Evolutionary conservation across 2,797 vertebrate genomes (phyloP).

Genomic region (Eulemur albifrons): DNA sequence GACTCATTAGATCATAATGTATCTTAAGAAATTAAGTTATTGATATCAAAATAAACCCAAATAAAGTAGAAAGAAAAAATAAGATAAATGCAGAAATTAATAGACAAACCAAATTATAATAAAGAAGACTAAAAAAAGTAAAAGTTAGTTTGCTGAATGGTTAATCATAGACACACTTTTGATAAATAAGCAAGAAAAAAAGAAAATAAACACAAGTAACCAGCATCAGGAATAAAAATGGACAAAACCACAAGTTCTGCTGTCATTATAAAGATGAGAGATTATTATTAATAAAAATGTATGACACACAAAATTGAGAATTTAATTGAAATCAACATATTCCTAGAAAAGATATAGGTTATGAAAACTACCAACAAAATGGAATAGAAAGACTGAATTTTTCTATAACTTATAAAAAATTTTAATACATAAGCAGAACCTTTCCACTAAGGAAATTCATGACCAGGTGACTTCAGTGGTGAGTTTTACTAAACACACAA

Average conservation of each 20-base stretch:
- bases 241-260: background rate
- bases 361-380: background rate
- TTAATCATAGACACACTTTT: background rate
- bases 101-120: background rate
- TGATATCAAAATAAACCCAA: background rate
- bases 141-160: background rate
- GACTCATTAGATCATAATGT: background rate
- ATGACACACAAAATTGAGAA: background rate
- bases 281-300: background rate
- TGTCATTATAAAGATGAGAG: background rate
- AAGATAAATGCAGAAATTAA: background rate
- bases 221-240: background rate
- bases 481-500: background rate
- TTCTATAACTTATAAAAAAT: background rate
- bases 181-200: background rate
- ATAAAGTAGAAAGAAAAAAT: background rate
- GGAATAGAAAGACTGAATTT: background rate
- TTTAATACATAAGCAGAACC: background rate
- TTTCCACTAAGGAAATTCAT: background rate
- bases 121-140: background rate
- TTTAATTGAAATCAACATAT: background rate
- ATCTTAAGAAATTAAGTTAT: background rate
- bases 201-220: background rate
- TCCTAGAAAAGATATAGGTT: background rate
- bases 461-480: background rate